Percentiles rank a stretch among this genome's conserved stretches.
Evolutionary conservation across 2,797 vertebrate species (phyloP).

Genomic region (Threskiornis aethiopicus): DNA sequence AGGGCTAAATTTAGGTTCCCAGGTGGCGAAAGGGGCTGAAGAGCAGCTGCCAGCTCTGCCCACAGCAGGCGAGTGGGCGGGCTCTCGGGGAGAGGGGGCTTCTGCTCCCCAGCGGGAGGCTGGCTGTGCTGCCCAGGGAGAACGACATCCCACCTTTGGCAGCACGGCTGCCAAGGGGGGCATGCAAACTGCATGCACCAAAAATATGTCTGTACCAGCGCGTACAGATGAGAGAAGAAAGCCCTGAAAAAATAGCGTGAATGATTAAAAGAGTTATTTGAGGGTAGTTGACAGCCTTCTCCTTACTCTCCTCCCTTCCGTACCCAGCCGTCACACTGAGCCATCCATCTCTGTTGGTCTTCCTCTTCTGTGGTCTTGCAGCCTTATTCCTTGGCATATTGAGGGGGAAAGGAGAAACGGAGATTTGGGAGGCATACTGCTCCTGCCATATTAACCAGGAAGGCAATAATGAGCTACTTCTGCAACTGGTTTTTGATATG

Average conservation of each 20-base stretch:
- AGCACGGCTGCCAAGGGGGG: not conserved
- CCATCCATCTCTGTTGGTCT: not conserved
- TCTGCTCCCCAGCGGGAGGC: not conserved
- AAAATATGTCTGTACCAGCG: not conserved
- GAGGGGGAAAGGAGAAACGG: not conserved
- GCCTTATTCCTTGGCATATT: not conserved
- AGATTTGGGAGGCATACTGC: not conserved
- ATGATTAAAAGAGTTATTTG: not conserved
- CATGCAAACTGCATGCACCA: not conserved
- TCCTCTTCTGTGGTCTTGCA: not conserved
- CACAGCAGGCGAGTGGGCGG: accelerated
- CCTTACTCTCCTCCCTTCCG: not conserved
- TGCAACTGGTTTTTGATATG: not conserved
- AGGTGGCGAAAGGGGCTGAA: not conserved
- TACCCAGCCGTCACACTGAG: not conserved
- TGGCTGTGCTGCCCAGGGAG: not conserved
- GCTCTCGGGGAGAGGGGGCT: not conserved
- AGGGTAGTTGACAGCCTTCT: not conserved
- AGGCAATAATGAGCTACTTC: not conserved
- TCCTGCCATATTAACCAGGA: not conserved
- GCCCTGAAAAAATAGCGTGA: not conserved
- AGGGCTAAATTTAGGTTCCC: not conserved
- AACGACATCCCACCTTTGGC: not conserved
- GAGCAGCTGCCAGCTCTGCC: not conserved
- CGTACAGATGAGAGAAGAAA: not conserved